A percentile compares a stretch with the other conserved stretches of the same genome.
These are phyloP conservation scores for Eutrigla gurnardus DNA, from an alignment of 2,797 vertebrate species.

Conservation along the genomic window DNA sequence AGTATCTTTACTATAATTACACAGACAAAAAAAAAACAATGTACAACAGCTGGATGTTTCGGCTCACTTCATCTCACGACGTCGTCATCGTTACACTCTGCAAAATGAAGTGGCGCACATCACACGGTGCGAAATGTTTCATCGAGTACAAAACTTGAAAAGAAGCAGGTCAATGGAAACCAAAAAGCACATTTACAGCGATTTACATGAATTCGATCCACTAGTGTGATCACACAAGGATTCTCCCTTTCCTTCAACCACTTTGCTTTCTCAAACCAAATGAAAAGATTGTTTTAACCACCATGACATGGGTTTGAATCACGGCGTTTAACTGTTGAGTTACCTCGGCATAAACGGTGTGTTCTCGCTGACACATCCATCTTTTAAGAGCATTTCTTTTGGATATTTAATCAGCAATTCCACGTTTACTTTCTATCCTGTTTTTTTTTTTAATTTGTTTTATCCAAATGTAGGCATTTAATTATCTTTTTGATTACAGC, in stretches of 20 bases:
- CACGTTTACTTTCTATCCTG: slow-evolving; percentile 19
- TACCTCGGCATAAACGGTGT: slow-evolving; percentile 21
- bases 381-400: slow-evolving; percentile 33
- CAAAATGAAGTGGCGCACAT: slow-evolving; percentile 70
- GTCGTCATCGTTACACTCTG: slow-evolving; percentile 66
- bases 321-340: slow-evolving; percentile 36
- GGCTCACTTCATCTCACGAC: slow-evolving; percentile 61
- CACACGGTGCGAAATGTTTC: slow-evolving; percentile 72
- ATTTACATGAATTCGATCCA: slow-evolving; percentile 78
- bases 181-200: slow-evolving; percentile 80
- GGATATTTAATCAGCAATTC: slow-evolving; percentile 18
- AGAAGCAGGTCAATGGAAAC: slow-evolving; percentile 67
- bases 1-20: slow-evolving; percentile 86
- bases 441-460: neutral
- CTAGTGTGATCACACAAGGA: slow-evolving; percentile 56
- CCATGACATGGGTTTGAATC: slow-evolving; percentile 32
- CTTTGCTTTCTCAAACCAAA: slow-evolving; percentile 37
- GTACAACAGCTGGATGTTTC: slow-evolving; percentile 80
- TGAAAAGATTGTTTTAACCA: slow-evolving; percentile 13
- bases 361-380: slow-evolving; percentile 38
- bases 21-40: slow-evolving; percentile 83
- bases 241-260: slow-evolving; percentile 37
- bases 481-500: slow-evolving; percentile 18
- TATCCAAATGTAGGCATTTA: neutral
- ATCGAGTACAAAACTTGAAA: slow-evolving; percentile 79